These are phyloP conservation scores for Plestiodon gilberti DNA, from an alignment of 2,113 vertebrate species.

Conservation along the genomic window DNA sequence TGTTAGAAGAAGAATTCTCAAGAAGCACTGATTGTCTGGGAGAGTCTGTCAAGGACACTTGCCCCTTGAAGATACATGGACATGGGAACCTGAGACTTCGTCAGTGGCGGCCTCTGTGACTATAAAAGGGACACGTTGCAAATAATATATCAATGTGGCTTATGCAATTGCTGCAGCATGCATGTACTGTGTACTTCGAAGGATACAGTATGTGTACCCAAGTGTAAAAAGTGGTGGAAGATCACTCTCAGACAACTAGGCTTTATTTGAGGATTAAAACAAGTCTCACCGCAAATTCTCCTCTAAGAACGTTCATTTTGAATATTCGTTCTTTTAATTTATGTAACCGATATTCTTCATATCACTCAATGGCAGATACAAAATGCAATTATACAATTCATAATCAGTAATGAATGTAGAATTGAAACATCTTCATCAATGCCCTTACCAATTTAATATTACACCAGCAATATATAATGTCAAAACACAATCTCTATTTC, in stretches of 20 bases:
- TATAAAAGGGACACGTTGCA: neutral
- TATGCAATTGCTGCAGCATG: neutral
- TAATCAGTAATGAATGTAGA: no score
- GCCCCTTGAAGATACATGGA: neutral
- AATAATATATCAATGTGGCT: neutral
- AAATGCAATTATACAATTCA: no score
- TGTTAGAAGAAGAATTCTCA: neutral
- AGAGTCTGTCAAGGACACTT: neutral
- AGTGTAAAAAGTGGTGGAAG: no score
- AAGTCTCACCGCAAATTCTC: neutral
- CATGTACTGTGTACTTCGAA: neutral
- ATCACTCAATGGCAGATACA: no score
- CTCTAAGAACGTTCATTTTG: neutral
- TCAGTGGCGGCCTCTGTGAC: neutral
- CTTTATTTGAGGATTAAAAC: neutral
- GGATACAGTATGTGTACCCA: no score
- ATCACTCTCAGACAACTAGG: neutral
- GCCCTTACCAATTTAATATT: no score
- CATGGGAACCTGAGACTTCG: neutral
- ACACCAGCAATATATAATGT: no score
- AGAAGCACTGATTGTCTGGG: neutral
- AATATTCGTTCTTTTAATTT: neutral
- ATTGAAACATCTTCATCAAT: no score
- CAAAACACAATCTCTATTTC: no score
- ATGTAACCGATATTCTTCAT: no score